phyloP scores from a whole-genome alignment of 2,113 vertebrate species.

The Cryptotis parvus region DNA sequence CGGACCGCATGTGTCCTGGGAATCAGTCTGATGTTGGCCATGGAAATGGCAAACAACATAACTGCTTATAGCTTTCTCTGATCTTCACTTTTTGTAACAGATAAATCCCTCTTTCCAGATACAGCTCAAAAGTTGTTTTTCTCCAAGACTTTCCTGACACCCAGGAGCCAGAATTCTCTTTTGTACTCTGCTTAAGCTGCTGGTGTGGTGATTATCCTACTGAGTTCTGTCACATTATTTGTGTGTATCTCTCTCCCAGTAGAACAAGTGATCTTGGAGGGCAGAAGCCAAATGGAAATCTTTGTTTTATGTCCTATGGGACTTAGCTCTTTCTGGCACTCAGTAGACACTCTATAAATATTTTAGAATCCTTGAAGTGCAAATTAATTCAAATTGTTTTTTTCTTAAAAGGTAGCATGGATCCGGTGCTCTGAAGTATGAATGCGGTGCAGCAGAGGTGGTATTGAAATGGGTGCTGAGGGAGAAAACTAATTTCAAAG shows the following conservation, averaged over 20 bases:
- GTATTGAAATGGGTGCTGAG: neutral
- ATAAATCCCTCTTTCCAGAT: neutral
- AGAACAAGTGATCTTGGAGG: constrained; percentile 56
- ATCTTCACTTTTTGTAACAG: neutral
- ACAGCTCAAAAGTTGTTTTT: neutral
- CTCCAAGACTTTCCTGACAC: neutral
- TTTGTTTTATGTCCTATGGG: constrained; percentile 55
- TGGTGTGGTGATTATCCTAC: neutral
- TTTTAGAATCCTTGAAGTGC: constrained; percentile 72
- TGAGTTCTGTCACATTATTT: constrained; percentile 6
- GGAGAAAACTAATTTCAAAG: constrained; percentile 44
- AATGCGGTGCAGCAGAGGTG: neutral
- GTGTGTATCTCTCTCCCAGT: neutral
- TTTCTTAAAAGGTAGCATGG: constrained; percentile 41
- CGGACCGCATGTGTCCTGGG: no score
- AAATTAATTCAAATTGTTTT: constrained; percentile 70
- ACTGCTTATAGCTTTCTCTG: no score
- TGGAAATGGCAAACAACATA: no score
- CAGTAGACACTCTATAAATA: constrained; percentile 65
- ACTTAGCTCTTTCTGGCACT: constrained; percentile 44
- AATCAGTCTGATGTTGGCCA: no score
- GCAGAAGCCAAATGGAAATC: constrained; percentile 61
- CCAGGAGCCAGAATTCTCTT: neutral
- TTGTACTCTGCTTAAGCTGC: neutral
- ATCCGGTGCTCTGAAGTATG: constrained; percentile 49